These are phyloP conservation scores for Epinephelus malabaricus DNA, from an alignment of 2,797 vertebrate species.

Conservation along the genomic window DNA sequence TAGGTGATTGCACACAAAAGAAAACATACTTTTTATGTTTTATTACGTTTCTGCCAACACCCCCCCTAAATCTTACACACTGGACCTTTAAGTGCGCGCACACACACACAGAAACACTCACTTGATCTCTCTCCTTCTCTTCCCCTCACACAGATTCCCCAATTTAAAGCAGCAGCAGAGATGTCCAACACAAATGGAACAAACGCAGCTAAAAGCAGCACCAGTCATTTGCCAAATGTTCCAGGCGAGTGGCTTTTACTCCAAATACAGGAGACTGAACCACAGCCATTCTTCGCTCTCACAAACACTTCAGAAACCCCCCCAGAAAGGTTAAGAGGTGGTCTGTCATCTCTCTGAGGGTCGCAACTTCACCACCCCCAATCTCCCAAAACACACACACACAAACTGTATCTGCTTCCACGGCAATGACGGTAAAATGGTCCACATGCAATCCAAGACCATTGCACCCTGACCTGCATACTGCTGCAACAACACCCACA, in stretches of 20 bases:
- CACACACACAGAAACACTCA: constrained; percentile 3
- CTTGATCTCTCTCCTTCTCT: background rate
- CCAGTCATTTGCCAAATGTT: constrained; percentile 59
- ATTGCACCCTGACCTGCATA: constrained; percentile 64
- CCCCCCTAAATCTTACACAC: too few relatives aligned
- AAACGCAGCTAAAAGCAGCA: constrained; percentile 40
- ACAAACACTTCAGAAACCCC: constrained; percentile 35
- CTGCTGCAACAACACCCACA: constrained; percentile 59
- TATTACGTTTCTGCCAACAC: too few relatives aligned
- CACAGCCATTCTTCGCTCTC: constrained; percentile 29
- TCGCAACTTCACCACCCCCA: constrained; percentile 59
- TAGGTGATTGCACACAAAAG: too few relatives aligned
- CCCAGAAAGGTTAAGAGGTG: constrained; percentile 39
- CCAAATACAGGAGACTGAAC: constrained; percentile 44
- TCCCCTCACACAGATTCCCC: background rate
- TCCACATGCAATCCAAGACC: constrained; percentile 62
- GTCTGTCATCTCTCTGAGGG: constrained; percentile 53
- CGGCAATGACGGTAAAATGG: constrained; percentile 56
- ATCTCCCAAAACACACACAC: constrained; percentile 12
- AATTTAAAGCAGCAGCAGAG: constrained; percentile 25
- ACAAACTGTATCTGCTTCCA: constrained; percentile 41
- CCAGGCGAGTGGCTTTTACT: constrained; percentile 43
- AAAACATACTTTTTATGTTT: too few relatives aligned
- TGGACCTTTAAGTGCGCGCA: background rate
- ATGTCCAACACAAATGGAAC: constrained; percentile 33